Evolutionary conservation across 2,888 invertebrate species (phyloP).

Genomic region (Apamea sordens): DNA sequence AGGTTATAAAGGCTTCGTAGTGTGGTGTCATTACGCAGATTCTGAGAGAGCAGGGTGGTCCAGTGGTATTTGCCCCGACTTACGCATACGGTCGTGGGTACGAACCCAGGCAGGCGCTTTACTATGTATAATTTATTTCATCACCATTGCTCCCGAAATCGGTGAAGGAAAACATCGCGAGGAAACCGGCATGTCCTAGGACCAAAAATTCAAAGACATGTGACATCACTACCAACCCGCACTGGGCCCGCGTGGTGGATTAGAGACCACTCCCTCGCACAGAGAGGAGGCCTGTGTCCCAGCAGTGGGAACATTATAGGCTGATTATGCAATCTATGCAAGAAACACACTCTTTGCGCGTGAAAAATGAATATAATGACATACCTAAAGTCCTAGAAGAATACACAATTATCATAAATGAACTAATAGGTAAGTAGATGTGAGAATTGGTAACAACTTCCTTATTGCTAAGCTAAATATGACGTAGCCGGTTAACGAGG

Average conservation of each 20-base stretch:
- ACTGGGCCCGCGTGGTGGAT: background rate
- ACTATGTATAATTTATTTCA: background rate
- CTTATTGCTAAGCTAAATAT: conserved; percentile 27
- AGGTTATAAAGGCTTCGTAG: conserved; percentile 6
- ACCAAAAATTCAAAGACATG: no score
- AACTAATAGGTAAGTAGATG: conserved; percentile 20
- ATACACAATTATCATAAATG: background rate
- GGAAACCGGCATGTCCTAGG: background rate
- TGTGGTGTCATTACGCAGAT: conserved; percentile 13
- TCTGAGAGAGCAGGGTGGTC: background rate
- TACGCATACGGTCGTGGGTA: no score
- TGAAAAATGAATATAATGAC: background rate
- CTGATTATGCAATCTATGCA: background rate
- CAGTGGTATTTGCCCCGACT: no score
- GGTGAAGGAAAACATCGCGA: background rate
- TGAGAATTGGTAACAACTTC: conserved; percentile 21
- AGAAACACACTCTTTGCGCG: background rate
- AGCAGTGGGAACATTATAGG: background rate
- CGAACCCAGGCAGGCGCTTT: background rate
- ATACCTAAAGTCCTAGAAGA: background rate
- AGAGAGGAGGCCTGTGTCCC: background rate
- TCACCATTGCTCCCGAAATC: background rate
- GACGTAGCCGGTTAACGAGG: conserved; percentile 6
- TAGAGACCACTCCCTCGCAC: no score
- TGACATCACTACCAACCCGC: background rate